Evolutionary conservation across 2,113 vertebrate species (phyloP).

Genomic region (Elgaria multicarinata): DNA sequence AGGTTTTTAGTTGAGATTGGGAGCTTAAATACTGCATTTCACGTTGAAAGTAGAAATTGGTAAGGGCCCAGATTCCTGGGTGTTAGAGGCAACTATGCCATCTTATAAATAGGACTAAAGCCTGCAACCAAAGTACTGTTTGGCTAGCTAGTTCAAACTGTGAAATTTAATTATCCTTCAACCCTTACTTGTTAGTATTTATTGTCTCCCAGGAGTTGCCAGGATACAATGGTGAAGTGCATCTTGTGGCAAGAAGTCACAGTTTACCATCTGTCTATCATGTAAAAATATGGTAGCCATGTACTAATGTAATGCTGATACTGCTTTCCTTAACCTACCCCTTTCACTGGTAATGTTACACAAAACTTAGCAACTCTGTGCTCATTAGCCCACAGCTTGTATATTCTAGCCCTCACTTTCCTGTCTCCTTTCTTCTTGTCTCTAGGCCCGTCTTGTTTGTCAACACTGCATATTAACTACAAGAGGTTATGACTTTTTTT

Average conservation of each 20-base stretch:
- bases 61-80: not conserved
- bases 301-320: not conserved
- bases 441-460: not conserved
- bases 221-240: not conserved
- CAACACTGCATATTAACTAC: not conserved
- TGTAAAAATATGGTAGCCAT: not conserved
- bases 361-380: not conserved
- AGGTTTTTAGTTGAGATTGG: not conserved
- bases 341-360: not conserved
- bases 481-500: not conserved
- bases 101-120: not conserved
- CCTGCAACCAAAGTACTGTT: not conserved
- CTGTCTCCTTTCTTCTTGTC: too few species aligned
- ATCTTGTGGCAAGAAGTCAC: not conserved
- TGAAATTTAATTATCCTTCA: not conserved
- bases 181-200: not conserved
- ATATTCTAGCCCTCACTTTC: not conserved
- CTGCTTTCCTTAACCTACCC: not conserved
- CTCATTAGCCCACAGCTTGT: not conserved
- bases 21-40: not conserved
- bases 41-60: not conserved
- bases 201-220: not conserved
- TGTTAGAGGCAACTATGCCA: not conserved
- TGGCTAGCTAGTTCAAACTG: not conserved
- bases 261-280: not conserved